A percentile compares a stretch with the other conserved stretches of the same genome.
phyloP scores from a whole-genome alignment of 2,888 invertebrate genomes.

The Acanthosepion lycidas region DNA sequence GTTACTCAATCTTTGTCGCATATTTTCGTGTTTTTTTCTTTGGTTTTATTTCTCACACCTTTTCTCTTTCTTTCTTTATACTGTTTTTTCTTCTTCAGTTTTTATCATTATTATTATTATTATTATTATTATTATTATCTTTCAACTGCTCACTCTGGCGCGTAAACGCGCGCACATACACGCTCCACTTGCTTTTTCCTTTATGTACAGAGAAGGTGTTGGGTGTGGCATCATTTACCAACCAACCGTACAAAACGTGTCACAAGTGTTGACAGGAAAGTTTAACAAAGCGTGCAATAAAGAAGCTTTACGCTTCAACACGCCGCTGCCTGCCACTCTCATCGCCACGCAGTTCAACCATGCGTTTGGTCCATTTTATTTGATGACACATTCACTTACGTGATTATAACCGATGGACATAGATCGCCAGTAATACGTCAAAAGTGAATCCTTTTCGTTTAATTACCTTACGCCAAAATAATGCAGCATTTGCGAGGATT shows the following conservation, averaged over 20 bases:
- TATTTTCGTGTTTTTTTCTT: too few species aligned
- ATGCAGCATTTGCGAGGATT: neutral
- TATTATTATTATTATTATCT: too few species aligned
- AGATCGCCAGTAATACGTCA: neutral
- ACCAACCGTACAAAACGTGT: neutral
- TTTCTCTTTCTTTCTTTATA: neutral
- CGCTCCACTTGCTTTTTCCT: neutral
- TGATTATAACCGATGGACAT: neutral
- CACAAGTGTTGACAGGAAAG: neutral
- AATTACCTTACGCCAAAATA: neutral
- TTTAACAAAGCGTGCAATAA: neutral
- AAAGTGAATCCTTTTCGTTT: neutral
- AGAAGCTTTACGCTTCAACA: slow-evolving; percentile 1
- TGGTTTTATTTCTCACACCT: too few species aligned
- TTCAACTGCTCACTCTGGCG: too few species aligned
- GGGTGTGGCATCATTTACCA: neutral
- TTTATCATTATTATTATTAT: too few species aligned
- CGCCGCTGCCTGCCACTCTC: neutral
- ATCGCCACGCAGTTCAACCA: neutral
- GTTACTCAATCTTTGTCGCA: too few species aligned
- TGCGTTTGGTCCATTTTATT: neutral
- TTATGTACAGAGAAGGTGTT: neutral
- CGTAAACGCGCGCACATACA: neutral
- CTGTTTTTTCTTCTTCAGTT: neutral
- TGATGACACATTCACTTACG: neutral